phyloP scores from a whole-genome alignment of 2,113 vertebrate genomes.

The Merops nubicus region DNA sequence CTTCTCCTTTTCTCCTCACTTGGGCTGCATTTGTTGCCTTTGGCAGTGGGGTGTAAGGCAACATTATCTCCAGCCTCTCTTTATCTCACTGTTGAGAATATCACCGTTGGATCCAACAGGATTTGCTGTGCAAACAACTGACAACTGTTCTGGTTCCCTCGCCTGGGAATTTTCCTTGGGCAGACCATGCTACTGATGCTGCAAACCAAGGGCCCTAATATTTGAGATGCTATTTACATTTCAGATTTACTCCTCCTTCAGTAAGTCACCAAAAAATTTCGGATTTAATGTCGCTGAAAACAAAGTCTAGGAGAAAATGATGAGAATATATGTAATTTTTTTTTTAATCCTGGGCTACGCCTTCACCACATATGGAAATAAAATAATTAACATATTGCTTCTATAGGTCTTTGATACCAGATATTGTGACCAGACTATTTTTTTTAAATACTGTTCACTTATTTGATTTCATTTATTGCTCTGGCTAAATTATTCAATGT shows the following conservation, averaged over 20 bases:
- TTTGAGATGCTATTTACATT: not conserved
- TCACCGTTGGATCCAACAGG: constrained; percentile 52
- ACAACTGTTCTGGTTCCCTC: constrained; percentile 62
- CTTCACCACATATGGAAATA: not conserved
- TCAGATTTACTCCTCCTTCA: not conserved
- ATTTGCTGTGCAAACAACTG: constrained; percentile 62
- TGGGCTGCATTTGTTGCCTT: constrained; percentile 25
- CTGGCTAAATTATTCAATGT: not conserved
- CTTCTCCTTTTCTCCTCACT: not conserved
- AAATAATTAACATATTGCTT: not conserved
- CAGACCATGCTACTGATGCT: not conserved
- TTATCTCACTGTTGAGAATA: constrained; percentile 25
- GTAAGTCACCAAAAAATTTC: not conserved
- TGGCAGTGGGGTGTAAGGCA: not conserved
- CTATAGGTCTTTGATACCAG: not conserved
- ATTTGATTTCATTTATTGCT: not conserved
- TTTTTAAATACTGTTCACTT: not conserved
- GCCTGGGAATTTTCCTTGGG: constrained; percentile 5
- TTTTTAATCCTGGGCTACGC: not conserved
- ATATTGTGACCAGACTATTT: not conserved
- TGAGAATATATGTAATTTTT: not conserved
- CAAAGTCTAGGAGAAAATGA: not conserved
- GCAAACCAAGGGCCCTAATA: not conserved
- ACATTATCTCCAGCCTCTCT: not conserved
- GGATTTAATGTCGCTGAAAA: not conserved